Base-by-base conservation (phyloP, 2,113 vertebrate species). In the Cynoglossus semilaevis region DNA sequence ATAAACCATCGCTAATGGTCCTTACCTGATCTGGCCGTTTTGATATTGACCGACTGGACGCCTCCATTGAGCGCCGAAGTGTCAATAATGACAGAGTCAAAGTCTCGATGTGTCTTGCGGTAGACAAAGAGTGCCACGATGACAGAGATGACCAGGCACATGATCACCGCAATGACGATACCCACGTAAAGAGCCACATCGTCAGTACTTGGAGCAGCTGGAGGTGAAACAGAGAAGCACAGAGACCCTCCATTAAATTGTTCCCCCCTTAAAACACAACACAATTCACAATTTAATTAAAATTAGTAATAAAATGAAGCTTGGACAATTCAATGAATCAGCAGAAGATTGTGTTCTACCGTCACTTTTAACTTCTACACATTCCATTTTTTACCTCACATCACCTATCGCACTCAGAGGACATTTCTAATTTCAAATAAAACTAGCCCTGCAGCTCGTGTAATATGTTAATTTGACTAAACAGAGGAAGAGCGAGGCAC, bases 41-140 rank as follows among this genome's bases (percentile, higher is more conserved):
- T 98, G 83, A 98, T 95, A 66, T 93, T 98, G 54, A 98, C 95
- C 1, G 95, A 93, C 82, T 97, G 95, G 74, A 98, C 97, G 44
- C 95, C 95, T 14, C 95, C 95, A 0, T 98, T 98, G 0, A 98
- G 90, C 0, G 95, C 95, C 0, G 95, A 95, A 15, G 95, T 94
- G 87, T 98, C 95, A 7, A 95, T 95, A 53, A 98, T 96, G 63
- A 96, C 94, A 0, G 94, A 97, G 73, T 96, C 94, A 37, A 97
- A 98, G 88, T 96, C 94, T 0, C 92, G 93, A 65, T 98, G 95
- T 14, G 95, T 98, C 87, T 98, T 98, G 66, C 95, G 94, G 59
- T 98, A 98, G 19, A 98, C 93, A 11, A 97, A 94, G 5, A 98
- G 90, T 0, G 94, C 94, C 85, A 98, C 93, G 0, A 85, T 92